phyloP scores from a whole-genome alignment of 2,888 invertebrate species.

The Melolontha melolontha region DNA sequence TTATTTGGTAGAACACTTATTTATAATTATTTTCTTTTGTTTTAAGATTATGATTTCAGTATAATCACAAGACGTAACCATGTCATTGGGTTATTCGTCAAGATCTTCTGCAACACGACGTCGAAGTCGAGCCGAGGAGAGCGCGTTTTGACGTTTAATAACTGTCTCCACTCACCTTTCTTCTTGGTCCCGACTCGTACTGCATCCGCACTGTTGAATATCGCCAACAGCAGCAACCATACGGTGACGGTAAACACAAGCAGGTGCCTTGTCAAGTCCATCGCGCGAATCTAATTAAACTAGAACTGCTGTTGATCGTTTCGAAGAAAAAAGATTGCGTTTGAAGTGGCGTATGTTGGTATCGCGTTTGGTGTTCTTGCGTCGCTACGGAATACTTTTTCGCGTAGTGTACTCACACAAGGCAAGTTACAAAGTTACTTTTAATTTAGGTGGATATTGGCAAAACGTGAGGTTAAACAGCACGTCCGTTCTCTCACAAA shows the following conservation, averaged over 20 bases:
- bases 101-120: conserved; percentile 22
- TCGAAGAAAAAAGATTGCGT: conserved; percentile 1
- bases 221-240: conserved; percentile 44
- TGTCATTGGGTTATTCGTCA: too few relatives aligned
- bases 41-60: too few relatives aligned
- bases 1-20: too few relatives aligned
- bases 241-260: conserved; percentile 39
- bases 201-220: conserved; percentile 49
- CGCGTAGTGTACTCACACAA: too few relatives aligned
- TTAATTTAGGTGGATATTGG: neutral
- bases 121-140: conserved; percentile 1
- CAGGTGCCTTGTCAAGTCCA: conserved; percentile 34
- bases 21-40: too few relatives aligned
- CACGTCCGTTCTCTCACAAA: conserved; percentile 54
- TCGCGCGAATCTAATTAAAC: conserved; percentile 18
- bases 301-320: conserved; percentile 1
- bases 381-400: neutral
- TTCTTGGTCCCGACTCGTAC: conserved; percentile 53
- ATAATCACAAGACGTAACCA: too few relatives aligned
- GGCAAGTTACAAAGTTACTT: too few relatives aligned
- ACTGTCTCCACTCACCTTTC: conserved; percentile 54
- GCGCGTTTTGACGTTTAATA: neutral
- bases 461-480: conserved; percentile 25
- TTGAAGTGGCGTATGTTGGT: neutral
- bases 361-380: neutral